A percentile compares a stretch with the other conserved stretches of the same genome.
phyloP scores from a whole-genome alignment of 2,888 invertebrate genomes.

The Agonopterix heracliana region DNA sequence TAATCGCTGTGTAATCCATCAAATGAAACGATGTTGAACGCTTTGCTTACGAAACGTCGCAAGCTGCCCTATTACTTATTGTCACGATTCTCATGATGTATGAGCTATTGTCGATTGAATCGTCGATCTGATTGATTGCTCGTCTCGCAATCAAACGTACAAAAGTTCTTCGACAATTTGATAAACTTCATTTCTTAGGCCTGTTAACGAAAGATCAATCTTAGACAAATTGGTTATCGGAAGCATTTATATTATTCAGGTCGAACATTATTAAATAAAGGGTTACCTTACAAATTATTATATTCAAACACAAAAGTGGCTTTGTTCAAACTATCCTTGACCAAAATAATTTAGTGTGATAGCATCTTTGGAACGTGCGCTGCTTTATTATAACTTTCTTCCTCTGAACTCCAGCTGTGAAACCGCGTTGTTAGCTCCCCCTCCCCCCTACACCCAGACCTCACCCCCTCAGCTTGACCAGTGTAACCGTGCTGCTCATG shows the following conservation, averaged over 20 bases:
- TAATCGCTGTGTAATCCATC: constrained; percentile 71
- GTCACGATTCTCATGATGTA: constrained; percentile 58
- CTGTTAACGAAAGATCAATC: neutral
- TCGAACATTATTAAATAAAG: constrained; percentile 16
- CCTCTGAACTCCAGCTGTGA: constrained; percentile 49
- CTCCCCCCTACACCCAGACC: constrained; percentile 19
- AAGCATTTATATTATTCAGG: neutral
- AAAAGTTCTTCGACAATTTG: neutral
- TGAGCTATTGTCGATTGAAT: constrained; percentile 36
- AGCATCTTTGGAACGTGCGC: constrained; percentile 59
- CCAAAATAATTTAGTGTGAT: constrained; percentile 64
- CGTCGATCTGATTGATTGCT: constrained; percentile 36
- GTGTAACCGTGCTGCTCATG: constrained; percentile 58
- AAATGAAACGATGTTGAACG: constrained; percentile 45
- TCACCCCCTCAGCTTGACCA: constrained; percentile 36
- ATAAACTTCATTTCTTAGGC: neutral
- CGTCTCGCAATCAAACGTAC: constrained; percentile 5
- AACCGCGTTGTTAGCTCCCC: constrained; percentile 23
- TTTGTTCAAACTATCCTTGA: constrained; percentile 63
- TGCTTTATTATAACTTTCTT: constrained; percentile 62
- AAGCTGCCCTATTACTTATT: constrained; percentile 48
- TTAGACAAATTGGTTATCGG: neutral
- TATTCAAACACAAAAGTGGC: constrained; percentile 39
- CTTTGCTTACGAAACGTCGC: constrained; percentile 32
- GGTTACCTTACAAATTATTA: constrained; percentile 37